A percentile compares a stretch with the other conserved stretches of the same genome.
These are phyloP conservation scores for Cremastobaeus sp. DNA, from an alignment of 2,888 invertebrate genomes.

Conservation along the genomic window DNA sequence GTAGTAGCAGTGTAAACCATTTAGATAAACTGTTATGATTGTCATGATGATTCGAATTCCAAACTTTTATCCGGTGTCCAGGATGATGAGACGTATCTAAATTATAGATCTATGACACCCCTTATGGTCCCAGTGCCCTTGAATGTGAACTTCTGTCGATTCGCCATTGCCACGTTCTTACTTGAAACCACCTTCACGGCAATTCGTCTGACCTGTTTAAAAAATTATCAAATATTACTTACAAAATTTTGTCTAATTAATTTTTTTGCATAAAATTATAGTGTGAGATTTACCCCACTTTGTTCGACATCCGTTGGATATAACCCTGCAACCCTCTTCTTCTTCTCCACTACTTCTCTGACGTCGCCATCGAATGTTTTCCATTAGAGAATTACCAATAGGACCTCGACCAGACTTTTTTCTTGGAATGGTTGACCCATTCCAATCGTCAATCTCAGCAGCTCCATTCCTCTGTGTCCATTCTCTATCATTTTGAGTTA, in stretches of 20 bases:
- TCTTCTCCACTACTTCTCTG: slow-evolving; percentile 79
- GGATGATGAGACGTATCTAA: slow-evolving; percentile 74
- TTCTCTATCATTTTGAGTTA: slow-evolving; percentile 78
- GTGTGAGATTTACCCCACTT: slow-evolving; percentile 80
- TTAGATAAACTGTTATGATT: slow-evolving; percentile 80
- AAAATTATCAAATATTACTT: not conserved
- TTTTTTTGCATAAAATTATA: not conserved
- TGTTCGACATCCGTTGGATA: slow-evolving; percentile 77
- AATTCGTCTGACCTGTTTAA: slow-evolving; percentile 75
- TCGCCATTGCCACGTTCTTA: slow-evolving; percentile 73
- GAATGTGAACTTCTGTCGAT: slow-evolving; percentile 68
- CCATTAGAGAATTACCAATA: slow-evolving; percentile 76
- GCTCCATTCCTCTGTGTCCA: slow-evolving; percentile 81
- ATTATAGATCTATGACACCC: slow-evolving; percentile 73
- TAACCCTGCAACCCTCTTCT: slow-evolving; percentile 80
- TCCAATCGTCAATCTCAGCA: slow-evolving; percentile 80
- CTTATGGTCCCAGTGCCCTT: slow-evolving; percentile 75
- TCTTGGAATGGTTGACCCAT: slow-evolving; percentile 80
- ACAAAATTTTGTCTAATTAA: not conserved
- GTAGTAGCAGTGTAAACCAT: slow-evolving; percentile 73
- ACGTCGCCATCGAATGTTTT: slow-evolving; percentile 80
- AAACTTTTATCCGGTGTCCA: slow-evolving; percentile 72
- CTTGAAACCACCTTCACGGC: slow-evolving; percentile 78
- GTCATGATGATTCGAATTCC: slow-evolving; percentile 77
- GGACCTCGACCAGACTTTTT: slow-evolving; percentile 80